Base-by-base conservation (phyloP, 2,797 vertebrate genomes). In the Acestrorhynchus altus region DNA sequence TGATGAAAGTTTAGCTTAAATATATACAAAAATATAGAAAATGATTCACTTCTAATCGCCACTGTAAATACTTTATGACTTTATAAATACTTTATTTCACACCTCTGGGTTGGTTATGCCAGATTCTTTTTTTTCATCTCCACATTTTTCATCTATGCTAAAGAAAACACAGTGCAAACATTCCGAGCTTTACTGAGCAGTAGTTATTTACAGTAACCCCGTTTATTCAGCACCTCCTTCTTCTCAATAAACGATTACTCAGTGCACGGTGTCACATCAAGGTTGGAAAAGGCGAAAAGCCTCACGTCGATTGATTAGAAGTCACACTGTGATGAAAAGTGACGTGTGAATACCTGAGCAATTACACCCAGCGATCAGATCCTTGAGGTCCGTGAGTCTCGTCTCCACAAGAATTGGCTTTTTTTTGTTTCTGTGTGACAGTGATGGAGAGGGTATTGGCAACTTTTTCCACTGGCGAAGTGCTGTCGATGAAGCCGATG, bases 401-500 rank as follows among this genome's bases (percentile, higher is more conserved):
- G 18, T n/a, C 24, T 20, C 15, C 26, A 16, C 44, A 63, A 46
- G 20, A 51, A 61, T 51, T 5, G n/a, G 13, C 63, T 35, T 31
- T 52, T 39, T 35, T 65, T 65, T 76, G 61, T 51, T 20, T 40
- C 31, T 31, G n/a, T 13, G 20, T 75, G 86, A 86, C 81, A 76
- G 67, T 84, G 87, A 90, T 49, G 54, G 82, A 89, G 35, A 79
- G 75, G 2, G 51, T 87, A 89, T 89, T 81, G 90, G 89, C 87
- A 78, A 68, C 20, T n/a, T 77, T 83, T 67, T 83, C 87, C 77
- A 76, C 73, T 68, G 40, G 72, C 72, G 81, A 79, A 10, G 60
- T 81, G 84, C 80, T 81, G 83, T 79, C 74, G 87, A 84, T 87
- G 86, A 90, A 89, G 81, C 78, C 73, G 72, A 86, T 86, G 56